phyloP scores from a whole-genome alignment of 53 echinoderm and acorn worm species.

The Arbacia lixula region DNA sequence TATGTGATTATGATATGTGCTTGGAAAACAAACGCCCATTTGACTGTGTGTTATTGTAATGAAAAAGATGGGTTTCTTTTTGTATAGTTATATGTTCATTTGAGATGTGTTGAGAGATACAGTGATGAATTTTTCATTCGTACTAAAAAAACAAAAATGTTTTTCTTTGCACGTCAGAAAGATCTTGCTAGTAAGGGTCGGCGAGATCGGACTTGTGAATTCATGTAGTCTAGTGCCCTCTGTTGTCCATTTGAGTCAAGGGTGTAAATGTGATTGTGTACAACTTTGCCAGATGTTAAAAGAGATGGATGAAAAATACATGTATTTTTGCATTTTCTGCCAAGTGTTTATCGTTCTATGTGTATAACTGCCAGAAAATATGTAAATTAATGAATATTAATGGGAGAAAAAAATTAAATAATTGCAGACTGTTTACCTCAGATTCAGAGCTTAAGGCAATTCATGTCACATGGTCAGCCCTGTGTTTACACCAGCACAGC shows the following conservation, averaged over 20 bases:
- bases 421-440: constrained; percentile 41
- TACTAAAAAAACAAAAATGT: constrained; percentile 40
- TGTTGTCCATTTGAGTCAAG: constrained; percentile 23
- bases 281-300: constrained; percentile 14
- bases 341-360: constrained; percentile 35
- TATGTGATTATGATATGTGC: constrained; percentile 30
- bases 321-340: constrained; percentile 56
- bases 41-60: constrained; percentile 18
- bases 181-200: too few relatives aligned
- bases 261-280: constrained; percentile 11
- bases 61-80: constrained; percentile 6
- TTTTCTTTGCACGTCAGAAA: too few relatives aligned
- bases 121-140: not conserved
- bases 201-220: not conserved
- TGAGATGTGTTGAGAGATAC: constrained; percentile 3
- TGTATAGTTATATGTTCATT: constrained; percentile 6
- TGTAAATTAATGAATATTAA: constrained; percentile 24
- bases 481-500: not conserved
- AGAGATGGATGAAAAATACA: constrained; percentile 12
- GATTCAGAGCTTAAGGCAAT: constrained; percentile 19
- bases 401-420: constrained; percentile 5
- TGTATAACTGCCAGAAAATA: constrained; percentile 45
- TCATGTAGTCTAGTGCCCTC: not conserved
- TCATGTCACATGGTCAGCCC: not conserved
- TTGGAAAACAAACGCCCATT: constrained; percentile 3